Percentiles rank a stretch among this genome's conserved stretches.
phyloP scores from a whole-genome alignment of 1,140 invertebrate species.

The Eriocheir sinensis region DNA sequence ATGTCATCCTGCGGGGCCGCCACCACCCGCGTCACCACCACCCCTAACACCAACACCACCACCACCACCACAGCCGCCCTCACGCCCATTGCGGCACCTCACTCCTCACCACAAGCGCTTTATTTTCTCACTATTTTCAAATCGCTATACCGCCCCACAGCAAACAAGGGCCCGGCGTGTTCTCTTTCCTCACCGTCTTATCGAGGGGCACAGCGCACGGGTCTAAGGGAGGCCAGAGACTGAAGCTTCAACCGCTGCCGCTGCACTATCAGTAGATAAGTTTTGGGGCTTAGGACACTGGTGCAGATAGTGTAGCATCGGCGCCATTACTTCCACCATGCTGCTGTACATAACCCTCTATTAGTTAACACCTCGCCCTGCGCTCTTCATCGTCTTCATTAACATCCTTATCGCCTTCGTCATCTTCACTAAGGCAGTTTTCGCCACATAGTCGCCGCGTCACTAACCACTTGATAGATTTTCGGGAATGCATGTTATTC shows the following conservation, averaged over 20 bases:
- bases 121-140: background rate
- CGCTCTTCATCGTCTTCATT: too few relatives aligned
- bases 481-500: too few relatives aligned
- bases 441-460: too few relatives aligned
- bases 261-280: constrained; percentile 1
- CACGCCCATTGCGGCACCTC: background rate
- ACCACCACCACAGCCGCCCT: background rate
- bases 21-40: background rate
- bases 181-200: background rate
- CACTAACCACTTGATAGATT: too few relatives aligned
- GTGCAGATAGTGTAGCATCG: background rate
- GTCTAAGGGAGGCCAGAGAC: background rate
- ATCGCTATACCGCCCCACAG: too few relatives aligned
- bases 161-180: background rate
- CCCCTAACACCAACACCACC: background rate
- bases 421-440: too few relatives aligned
- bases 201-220: background rate
- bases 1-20: background rate
- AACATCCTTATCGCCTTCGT: too few relatives aligned
- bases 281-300: constrained; percentile 6
- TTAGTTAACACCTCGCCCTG: too few relatives aligned
- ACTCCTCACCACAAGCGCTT: background rate
- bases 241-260: background rate
- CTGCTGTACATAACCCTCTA: too few relatives aligned
- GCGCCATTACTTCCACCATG: background rate